Base-by-base conservation (phyloP, 2,797 vertebrate species). In the Tauraco hartlaubi region DNA sequence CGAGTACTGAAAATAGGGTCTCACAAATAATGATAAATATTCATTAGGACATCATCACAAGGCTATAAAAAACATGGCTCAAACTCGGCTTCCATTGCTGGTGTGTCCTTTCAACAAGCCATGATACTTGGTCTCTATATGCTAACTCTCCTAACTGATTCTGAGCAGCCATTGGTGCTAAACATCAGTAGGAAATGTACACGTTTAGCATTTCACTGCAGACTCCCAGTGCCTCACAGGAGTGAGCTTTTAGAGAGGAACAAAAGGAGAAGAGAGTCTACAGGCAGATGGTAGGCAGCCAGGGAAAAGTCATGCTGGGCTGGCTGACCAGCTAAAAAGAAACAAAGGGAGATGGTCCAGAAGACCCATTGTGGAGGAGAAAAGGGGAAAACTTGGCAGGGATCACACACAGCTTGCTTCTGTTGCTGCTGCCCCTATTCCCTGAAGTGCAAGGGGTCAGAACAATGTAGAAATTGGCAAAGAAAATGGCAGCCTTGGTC, bases 21-120 rank as follows among this genome's bases (percentile, higher is more conserved):
- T 83, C 68, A 88, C 86, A 95, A 95, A 96, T 96, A 95, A 96
- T 44, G 59, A 97, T 95, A 97, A 97, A 96, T 97, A 96, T 97
- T 96, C 96, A 97, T 96, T 94, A 94, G 91, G 83, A 21, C 63
- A 87, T 62, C 75, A 41, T 59, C 44, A 33, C 66, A 44, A 55
- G n/a, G 41, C 85, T 81, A 1, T 22, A 68, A 77, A 91, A 80
- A 85, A 72, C 71, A 72, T 0, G 25, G 58, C 68, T 92, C 59
- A 58, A 85, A 64, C n/a, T 83, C 77, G 80, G 89, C 80, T 63
- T 22, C 26, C 46, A 9, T 2, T 44, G 74, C 56, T 64, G 37
- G 26, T 25, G 31, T n/a, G 33, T 37, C 62, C 56, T 41, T 74
- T 77, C 37, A 17, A n/a, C 19, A 43, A 89, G 54, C 9, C 76